Evolutionary conservation across 2,888 invertebrate species (phyloP).

Genomic region (Cerastis rubricosa): DNA sequence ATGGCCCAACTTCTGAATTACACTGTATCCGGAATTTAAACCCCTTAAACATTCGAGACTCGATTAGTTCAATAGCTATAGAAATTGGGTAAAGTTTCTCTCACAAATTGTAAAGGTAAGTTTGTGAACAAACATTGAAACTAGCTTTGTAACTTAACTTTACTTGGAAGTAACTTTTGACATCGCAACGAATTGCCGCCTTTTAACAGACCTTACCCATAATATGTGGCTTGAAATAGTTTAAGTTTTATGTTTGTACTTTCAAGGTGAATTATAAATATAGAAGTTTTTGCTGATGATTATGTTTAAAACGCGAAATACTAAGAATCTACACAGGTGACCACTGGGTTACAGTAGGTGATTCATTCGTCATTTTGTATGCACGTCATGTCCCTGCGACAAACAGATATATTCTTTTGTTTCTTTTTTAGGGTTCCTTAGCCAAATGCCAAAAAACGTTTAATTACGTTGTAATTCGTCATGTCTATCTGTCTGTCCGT

Average conservation of each 20-base stretch:
- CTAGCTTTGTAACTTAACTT: slow-evolving; percentile 43
- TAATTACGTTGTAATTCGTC: too few relatives aligned
- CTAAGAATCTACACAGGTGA: too few relatives aligned
- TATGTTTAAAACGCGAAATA: too few relatives aligned
- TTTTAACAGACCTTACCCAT: slow-evolving; percentile 24
- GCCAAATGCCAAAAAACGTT: too few relatives aligned
- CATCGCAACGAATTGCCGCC: slow-evolving; percentile 40
- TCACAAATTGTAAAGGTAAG: slow-evolving; percentile 38
- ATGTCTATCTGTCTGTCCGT: too few relatives aligned
- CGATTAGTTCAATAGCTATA: slow-evolving; percentile 45
- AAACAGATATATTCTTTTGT: too few relatives aligned
- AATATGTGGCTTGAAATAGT: slow-evolving; percentile 36
- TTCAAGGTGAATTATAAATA: too few relatives aligned
- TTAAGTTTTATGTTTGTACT: neutral
- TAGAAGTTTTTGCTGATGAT: too few relatives aligned
- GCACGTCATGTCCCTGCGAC: too few relatives aligned
- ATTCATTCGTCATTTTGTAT: too few relatives aligned
- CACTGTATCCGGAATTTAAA: slow-evolving; percentile 12
- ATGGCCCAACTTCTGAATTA: neutral
- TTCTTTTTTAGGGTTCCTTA: too few relatives aligned
- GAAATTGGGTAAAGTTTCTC: slow-evolving; percentile 32
- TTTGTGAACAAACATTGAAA: slow-evolving; percentile 43
- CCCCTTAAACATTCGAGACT: slow-evolving; percentile 13
- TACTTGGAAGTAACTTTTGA: slow-evolving; percentile 42
- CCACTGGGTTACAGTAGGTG: too few relatives aligned